Evolutionary conservation across 2,888 invertebrate species (phyloP).

Genomic region (Hirtodrosophila cameraria): DNA sequence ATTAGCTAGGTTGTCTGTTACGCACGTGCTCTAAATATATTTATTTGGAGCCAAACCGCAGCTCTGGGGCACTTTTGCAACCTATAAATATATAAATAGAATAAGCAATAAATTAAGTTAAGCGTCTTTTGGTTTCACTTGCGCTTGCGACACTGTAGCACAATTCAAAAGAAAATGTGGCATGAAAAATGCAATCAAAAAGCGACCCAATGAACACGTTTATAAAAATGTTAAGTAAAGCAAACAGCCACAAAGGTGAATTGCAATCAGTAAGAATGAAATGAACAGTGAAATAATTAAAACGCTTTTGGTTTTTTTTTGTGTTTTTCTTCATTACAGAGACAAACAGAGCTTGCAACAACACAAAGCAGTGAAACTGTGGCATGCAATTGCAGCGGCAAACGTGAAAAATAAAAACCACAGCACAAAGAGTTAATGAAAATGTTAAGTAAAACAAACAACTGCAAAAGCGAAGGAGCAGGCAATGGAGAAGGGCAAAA

Average conservation of each 20-base stretch:
- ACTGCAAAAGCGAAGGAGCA: slow-evolving; percentile 8
- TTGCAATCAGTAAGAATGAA: slow-evolving; percentile 8
- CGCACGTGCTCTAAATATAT: slow-evolving; percentile 59
- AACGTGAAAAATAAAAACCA: slow-evolving; percentile 7
- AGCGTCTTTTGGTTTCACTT: slow-evolving; percentile 34
- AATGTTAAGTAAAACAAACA: slow-evolving; percentile 60
- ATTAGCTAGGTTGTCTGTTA: slow-evolving; percentile 23
- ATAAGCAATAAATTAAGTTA: slow-evolving; percentile 28
- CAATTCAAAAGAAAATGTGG: too few species aligned
- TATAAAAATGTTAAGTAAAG: too few species aligned
- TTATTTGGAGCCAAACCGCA: slow-evolving; percentile 36
- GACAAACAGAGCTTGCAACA: slow-evolving; percentile 28
- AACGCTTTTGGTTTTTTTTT: slow-evolving; percentile 13
- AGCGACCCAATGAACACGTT: too few species aligned
- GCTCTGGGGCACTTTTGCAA: slow-evolving; percentile 19
- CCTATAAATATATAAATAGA: slow-evolving; percentile 2
- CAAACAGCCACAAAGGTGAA: too few species aligned
- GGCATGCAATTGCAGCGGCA: slow-evolving; percentile 58
- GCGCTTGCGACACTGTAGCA: slow-evolving; percentile 13
- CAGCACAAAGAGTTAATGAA: slow-evolving; percentile 40
- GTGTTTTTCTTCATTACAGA: slow-evolving; percentile 62
- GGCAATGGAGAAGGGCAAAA: slow-evolving; percentile 3
- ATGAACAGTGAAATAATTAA: slow-evolving; percentile 26
- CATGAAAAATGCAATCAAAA: too few species aligned
- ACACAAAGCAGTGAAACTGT: slow-evolving; percentile 17